These are phyloP conservation scores for Nipponia nippon DNA, from an alignment of 2,113 vertebrate genomes.

Conservation along the genomic window DNA sequence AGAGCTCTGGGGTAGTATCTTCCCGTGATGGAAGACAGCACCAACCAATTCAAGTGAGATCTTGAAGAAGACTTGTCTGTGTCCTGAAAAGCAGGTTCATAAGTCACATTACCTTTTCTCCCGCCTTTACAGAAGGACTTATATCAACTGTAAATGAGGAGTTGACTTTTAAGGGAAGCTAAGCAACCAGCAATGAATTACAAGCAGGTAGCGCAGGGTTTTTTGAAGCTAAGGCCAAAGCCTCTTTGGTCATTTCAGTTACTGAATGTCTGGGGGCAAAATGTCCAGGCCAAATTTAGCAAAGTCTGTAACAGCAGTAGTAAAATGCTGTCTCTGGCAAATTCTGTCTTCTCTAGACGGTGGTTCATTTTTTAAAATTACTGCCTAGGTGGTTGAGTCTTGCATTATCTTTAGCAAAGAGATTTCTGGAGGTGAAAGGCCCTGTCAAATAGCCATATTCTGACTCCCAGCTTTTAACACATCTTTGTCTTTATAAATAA, in stretches of 20 bases:
- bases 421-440: neutral
- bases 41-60: neutral
- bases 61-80: neutral
- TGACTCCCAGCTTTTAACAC: neutral
- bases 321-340: slow-evolving; percentile 29
- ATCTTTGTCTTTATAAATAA: neutral
- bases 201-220: neutral
- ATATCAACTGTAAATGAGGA: slow-evolving; percentile 29
- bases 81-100: slow-evolving; percentile 35
- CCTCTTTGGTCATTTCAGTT: slow-evolving; percentile 38
- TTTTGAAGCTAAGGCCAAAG: neutral
- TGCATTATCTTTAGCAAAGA: neutral
- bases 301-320: neutral
- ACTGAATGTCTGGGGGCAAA: slow-evolving; percentile 10
- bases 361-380: neutral
- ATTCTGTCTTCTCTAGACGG: neutral
- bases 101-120: slow-evolving; percentile 14
- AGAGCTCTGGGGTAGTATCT: neutral
- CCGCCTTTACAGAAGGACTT: slow-evolving; percentile 26
- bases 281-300: slow-evolving; percentile 26
- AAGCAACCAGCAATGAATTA: slow-evolving; percentile 31
- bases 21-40: neutral
- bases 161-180: slow-evolving; percentile 36
- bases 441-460: neutral
- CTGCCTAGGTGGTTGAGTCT: neutral